Base-by-base conservation (phyloP, 2,797 vertebrate species). In the Chanos chanos region DNA sequence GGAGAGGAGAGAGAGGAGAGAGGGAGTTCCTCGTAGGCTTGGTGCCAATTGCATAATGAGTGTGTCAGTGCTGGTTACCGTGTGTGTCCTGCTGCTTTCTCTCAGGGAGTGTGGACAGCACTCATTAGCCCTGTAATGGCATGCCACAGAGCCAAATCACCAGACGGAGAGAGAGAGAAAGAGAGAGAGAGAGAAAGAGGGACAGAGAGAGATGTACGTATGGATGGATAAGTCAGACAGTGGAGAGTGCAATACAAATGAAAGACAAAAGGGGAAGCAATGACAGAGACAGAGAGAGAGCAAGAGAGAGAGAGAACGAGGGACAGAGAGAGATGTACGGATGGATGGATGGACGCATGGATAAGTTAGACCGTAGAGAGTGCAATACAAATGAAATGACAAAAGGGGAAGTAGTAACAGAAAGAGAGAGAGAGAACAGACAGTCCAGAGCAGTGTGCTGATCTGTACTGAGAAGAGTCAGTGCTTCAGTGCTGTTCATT, bases 71-170 rank as follows among this genome's bases (percentile, higher is more conserved):
- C 83, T 82, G 80, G 86, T 90, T 89, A 89, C 82, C 68, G 68
- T 75, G 81, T 67, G 47, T 76, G 79, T 83, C 77, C 70, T 77
- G 70, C 63, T 78, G 72, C 70, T 75, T 74, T 74, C 77, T 78
- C 81, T 81, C 85, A 49, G 84, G 77, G 83, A 81, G 85, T 78
- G 71, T 77, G 83, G 87, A 89, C 89, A 90, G 85, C 86, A 87
- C 87, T 90, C 87, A 90, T 90, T 90, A 89, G 87, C 84, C 80
- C 80, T 72, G 75, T 90, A 90, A 89, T 90, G 84, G 87, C 84
- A 84, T 86, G 85, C 87, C 85, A 87, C 80, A 70, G 86, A 83
- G 85, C 84, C 79, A 85, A 82, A 86, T 88, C 86, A 87, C 83
- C 39, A 9, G 24, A 56, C 52, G 52, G 36, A 33, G 51, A 8